phyloP scores from a whole-genome alignment of 1,140 invertebrate species.

The Drosophila leontia region DNA sequence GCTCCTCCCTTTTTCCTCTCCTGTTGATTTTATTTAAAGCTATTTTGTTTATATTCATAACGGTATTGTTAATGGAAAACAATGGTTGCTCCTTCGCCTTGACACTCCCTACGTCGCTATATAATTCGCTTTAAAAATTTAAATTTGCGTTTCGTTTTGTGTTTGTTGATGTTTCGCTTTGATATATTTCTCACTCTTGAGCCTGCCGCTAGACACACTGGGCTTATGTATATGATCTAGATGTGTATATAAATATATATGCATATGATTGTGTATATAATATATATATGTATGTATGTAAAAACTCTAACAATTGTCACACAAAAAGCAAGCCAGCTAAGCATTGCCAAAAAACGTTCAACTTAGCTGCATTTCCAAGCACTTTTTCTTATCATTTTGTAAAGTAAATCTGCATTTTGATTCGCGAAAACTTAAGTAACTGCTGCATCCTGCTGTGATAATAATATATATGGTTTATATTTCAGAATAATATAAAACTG shows the following conservation, averaged over 20 bases:
- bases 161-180: constrained; percentile 23
- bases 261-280: constrained; percentile 44
- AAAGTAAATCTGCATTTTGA: constrained; percentile 68
- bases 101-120: constrained; percentile 28
- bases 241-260: constrained; percentile 55
- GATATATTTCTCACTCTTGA: constrained; percentile 79
- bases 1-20: background rate
- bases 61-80: constrained; percentile 74
- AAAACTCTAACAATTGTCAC: constrained; percentile 75
- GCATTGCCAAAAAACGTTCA: constrained; percentile 48
- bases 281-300: constrained; percentile 42
- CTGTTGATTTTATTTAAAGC: constrained; percentile 65
- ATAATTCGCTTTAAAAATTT: constrained; percentile 56
- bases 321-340: constrained; percentile 72
- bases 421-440: constrained; percentile 59
- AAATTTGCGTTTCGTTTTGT: constrained; percentile 37
- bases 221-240: constrained; percentile 63
- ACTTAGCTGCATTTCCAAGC: constrained; percentile 67
- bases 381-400: constrained; percentile 63
- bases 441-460: constrained; percentile 18
- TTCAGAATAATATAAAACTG: constrained; percentile 35
- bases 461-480: constrained; percentile 41
- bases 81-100: constrained; percentile 53
- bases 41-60: constrained; percentile 80
- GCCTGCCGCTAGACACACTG: constrained; percentile 77